phyloP scores from a whole-genome alignment of 2,113 vertebrate genomes.

The Ardeotis arabs region DNA sequence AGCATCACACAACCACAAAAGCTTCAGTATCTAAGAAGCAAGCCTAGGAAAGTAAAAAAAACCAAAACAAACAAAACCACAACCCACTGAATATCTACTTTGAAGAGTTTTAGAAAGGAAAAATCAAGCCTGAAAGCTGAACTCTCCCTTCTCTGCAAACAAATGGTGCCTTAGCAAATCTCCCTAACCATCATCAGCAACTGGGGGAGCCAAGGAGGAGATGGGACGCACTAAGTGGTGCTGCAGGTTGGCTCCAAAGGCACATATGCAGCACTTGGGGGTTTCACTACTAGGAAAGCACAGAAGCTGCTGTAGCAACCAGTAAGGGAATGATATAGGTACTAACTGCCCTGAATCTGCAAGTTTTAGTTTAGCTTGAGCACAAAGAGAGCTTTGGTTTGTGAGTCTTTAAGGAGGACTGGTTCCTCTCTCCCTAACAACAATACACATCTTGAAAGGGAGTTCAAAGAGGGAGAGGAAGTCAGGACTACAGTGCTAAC shows the following conservation, averaged over 20 bases:
- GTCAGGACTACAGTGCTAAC: not conserved
- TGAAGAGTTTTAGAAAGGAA: not conserved
- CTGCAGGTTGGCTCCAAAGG: not conserved
- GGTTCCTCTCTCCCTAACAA: not conserved
- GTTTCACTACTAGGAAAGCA: not conserved
- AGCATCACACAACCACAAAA: not conserved
- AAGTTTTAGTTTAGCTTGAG: not conserved
- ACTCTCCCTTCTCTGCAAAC: not conserved
- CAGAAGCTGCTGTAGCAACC: conserved; percentile 1
- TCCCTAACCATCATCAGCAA: not conserved
- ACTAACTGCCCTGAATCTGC: not conserved
- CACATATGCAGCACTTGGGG: not conserved
- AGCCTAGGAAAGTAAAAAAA: not conserved
- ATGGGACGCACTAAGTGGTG: not conserved
- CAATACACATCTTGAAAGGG: not conserved
- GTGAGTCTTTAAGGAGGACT: not conserved
- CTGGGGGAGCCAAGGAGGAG: not conserved
- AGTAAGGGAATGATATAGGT: not conserved
- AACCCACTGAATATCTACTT: not conserved
- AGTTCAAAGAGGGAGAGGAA: not conserved
- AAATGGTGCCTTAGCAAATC: not conserved
- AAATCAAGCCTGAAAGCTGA: not conserved
- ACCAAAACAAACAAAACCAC: not conserved
- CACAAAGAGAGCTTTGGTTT: not conserved
- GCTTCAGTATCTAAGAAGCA: not conserved